phyloP scores from a whole-genome alignment of 2,888 invertebrate genomes.

The Hoplodrina ambigua region DNA sequence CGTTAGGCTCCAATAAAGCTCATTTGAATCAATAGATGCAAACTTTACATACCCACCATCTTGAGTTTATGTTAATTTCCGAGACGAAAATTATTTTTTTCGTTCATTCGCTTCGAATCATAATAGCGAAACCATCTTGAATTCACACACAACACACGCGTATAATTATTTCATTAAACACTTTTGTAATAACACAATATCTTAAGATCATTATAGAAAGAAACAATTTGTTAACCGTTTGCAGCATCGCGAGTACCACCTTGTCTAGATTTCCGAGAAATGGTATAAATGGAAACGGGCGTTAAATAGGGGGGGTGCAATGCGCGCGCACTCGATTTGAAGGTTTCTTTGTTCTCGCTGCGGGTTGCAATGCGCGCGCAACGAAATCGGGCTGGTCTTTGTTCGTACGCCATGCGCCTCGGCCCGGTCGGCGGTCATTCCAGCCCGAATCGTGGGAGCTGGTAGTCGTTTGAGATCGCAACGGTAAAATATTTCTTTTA shows the following conservation, averaged over 20 bases:
- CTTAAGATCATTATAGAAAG: background rate
- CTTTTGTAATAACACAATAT: background rate
- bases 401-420: background rate
- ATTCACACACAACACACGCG: background rate
- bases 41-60: no score
- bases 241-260: constrained; percentile 5
- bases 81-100: background rate
- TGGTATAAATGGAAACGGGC: constrained; percentile 32
- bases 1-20: no score
- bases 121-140: background rate
- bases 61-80: background rate
- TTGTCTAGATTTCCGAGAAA: constrained; percentile 35
- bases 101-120: background rate
- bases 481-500: background rate
- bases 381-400: background rate
- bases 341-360: constrained; percentile 7
- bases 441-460: background rate
- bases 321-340: constrained; percentile 37
- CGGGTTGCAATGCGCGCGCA: constrained; percentile 24
- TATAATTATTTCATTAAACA: background rate
- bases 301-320: background rate
- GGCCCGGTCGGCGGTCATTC: constrained; percentile 1
- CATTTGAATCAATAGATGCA: background rate
- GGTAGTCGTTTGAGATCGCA: background rate
- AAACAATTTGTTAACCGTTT: background rate